phyloP scores from a whole-genome alignment of 2,113 vertebrate genomes.

The Gila orcuttii region DNA sequence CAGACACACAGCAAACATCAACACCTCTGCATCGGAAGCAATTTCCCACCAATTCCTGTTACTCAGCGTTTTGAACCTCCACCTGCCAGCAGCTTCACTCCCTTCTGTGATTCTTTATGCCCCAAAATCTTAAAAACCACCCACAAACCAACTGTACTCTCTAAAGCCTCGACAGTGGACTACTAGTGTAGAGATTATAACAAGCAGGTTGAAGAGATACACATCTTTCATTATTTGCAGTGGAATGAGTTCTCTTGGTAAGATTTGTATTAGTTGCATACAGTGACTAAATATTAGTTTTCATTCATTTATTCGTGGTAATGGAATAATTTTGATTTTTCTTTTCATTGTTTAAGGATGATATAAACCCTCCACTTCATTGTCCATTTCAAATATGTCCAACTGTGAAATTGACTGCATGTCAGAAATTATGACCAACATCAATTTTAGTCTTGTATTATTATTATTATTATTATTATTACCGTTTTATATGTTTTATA shows the following conservation, averaged over 20 bases:
- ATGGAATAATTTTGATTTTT: conserved; percentile 22
- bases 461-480: not conserved
- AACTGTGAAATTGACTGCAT: conserved; percentile 37
- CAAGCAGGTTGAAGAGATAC: not conserved
- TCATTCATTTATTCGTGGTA: conserved; percentile 46
- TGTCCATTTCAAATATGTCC: conserved; percentile 22
- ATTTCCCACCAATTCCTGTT: conserved; percentile 15
- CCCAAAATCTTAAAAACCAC: conserved; percentile 3
- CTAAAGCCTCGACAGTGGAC: conserved; percentile 7
- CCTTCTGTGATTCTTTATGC: not conserved
- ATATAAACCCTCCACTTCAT: not conserved
- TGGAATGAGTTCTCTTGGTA: conserved; percentile 41
- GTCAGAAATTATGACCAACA: conserved; percentile 18
- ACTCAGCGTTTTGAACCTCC: conserved; percentile 8
- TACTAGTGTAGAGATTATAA: conserved; percentile 34
- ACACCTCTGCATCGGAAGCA: conserved; percentile 30
- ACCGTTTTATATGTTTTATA: not conserved
- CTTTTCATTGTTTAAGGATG: conserved; percentile 22
- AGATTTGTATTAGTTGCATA: conserved; percentile 41
- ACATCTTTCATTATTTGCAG: conserved; percentile 8
- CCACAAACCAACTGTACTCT: not conserved
- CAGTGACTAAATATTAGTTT: conserved; percentile 36
- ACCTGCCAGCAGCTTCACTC: conserved; percentile 16
- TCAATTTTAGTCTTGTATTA: not conserved
- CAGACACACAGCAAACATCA: conserved; percentile 26